Conservation (phyloP, 2,888 invertebrate species). For the Drosophila mayaguana region DNA sequence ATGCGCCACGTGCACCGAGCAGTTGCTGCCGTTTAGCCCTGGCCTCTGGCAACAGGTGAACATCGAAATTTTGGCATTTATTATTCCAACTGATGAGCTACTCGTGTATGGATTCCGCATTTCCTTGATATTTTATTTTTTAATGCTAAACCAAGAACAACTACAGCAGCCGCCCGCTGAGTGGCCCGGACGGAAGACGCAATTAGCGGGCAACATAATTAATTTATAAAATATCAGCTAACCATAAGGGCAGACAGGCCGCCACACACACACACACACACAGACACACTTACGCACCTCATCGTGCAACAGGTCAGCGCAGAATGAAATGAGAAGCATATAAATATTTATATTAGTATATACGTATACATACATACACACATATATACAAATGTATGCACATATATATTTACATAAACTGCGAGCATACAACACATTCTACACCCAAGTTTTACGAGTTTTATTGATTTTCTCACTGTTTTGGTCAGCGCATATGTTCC, state of each 20-base stretch:
- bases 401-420: conserved; percentile 2
- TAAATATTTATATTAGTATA: conserved; percentile 51
- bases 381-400: neutral
- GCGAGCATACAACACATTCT: conserved; percentile 16
- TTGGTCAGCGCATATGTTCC: conserved; percentile 46
- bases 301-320: conserved; percentile 42
- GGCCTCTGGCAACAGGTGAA: conserved; percentile 37
- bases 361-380: neutral
- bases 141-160: neutral
- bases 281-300: neutral
- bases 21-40: conserved; percentile 13
- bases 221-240: conserved; percentile 48
- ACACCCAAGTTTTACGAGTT: conserved; percentile 16
- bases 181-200: conserved; percentile 41
- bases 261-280: conserved; percentile 1
- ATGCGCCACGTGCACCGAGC: conserved; percentile 25
- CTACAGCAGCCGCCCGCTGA: neutral
- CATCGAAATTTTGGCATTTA: conserved; percentile 9
- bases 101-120: neutral
- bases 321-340: conserved; percentile 35
- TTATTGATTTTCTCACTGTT: conserved; percentile 48
- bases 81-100: conserved; percentile 33
- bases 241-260: conserved; percentile 18
- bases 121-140: neutral
- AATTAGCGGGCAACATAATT: conserved; percentile 56